phyloP scores from a whole-genome alignment of 2,888 invertebrate species.

The Pachycephus smyrnensis region DNA sequence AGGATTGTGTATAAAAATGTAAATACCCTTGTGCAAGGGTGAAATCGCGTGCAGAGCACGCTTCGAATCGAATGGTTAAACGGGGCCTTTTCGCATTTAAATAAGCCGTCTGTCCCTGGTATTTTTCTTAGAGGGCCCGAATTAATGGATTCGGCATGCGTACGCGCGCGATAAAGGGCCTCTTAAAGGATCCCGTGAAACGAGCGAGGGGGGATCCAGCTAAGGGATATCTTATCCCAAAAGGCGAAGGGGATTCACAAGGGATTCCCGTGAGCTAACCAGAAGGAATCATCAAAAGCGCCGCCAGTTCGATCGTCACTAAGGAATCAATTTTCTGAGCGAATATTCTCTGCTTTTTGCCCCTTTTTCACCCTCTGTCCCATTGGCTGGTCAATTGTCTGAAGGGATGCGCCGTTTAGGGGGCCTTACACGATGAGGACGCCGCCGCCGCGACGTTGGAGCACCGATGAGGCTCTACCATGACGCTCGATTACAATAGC shows the following conservation, averaged over 20 bases:
- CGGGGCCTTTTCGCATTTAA: not conserved
- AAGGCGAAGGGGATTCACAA: not conserved
- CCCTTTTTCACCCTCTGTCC: conserved; percentile 21
- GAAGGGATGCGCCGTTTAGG: conserved; percentile 36
- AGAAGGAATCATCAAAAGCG: conserved; percentile 25
- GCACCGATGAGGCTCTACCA: conserved; percentile 74
- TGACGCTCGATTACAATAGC: conserved; percentile 72
- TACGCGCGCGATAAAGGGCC: not conserved
- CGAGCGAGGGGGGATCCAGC: not conserved
- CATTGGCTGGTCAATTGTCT: conserved; percentile 34
- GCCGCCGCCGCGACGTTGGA: conserved; percentile 70
- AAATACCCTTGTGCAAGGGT: not conserved
- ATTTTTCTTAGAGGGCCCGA: not conserved
- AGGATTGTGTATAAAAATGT: not conserved
- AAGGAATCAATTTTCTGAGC: conserved; percentile 46
- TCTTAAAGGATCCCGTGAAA: not conserved
- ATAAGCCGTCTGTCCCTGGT: not conserved
- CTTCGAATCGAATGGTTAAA: not conserved
- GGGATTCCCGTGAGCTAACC: not conserved
- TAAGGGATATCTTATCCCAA: not conserved
- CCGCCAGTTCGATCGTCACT: conserved; percentile 25
- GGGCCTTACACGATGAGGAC: conserved; percentile 55
- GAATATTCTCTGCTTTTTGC: conserved; percentile 38
- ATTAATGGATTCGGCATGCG: not conserved
- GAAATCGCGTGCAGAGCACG: not conserved